These are phyloP conservation scores for Drosophila recens DNA, from an alignment of 2,888 invertebrate species.

Conservation along the genomic window DNA sequence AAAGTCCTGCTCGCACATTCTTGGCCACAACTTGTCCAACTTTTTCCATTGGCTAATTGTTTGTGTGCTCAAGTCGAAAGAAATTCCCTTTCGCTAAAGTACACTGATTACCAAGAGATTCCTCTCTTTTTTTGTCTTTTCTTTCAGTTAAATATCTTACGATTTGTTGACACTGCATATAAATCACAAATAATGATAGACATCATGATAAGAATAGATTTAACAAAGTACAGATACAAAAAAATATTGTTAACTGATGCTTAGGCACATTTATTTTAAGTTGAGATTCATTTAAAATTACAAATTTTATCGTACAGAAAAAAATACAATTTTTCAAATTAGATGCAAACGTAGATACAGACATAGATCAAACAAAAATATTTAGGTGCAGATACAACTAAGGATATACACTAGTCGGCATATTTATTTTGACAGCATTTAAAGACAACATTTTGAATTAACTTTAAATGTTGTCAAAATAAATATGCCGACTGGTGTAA, in stretches of 20 bases:
- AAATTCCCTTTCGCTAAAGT: background rate
- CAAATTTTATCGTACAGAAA: background rate
- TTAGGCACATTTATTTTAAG: no score
- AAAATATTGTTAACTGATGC: background rate
- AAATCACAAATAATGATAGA: background rate
- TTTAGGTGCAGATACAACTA: background rate
- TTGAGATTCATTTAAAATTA: background rate
- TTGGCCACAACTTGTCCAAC: slow-evolving; percentile 25
- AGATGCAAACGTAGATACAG: background rate
- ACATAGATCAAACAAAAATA: background rate
- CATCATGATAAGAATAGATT: background rate
- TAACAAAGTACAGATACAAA: background rate
- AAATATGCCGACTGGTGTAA: background rate
- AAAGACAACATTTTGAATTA: no score
- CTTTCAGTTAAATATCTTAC: background rate
- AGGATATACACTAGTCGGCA: background rate
- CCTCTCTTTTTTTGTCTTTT: background rate
- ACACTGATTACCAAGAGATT: background rate
- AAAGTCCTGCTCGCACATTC: background rate
- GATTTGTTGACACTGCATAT: background rate
- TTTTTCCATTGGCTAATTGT: slow-evolving; percentile 53
- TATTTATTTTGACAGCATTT: no score
- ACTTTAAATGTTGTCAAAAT: no score
- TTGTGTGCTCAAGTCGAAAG: slow-evolving; percentile 31
- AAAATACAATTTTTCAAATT: background rate